Evolutionary conservation across 2,113 vertebrate species (phyloP).

Genomic region (Callocephalon fimbriatum): DNA sequence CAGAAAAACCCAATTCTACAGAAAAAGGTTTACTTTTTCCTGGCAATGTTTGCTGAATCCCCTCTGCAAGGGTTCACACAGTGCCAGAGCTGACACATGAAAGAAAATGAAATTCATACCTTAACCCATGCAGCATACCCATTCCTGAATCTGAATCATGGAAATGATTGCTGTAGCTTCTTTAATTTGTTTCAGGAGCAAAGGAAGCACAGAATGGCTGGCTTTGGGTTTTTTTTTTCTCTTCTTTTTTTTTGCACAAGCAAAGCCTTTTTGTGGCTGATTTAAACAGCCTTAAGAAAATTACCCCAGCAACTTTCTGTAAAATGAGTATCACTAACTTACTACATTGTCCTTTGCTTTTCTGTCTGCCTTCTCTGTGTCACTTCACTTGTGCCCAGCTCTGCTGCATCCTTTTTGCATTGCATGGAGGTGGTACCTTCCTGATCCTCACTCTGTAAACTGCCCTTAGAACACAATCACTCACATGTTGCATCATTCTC

Average conservation of each 20-base stretch:
- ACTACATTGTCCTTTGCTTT: neutral
- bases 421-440: neutral
- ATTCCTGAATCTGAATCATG: neutral
- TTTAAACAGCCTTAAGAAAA: neutral
- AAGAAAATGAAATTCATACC: neutral
- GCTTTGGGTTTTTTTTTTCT: rapidly evolving
- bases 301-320: neutral
- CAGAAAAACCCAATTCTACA: neutral
- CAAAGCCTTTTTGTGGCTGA: neutral
- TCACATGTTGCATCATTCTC: neutral
- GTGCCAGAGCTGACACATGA: neutral
- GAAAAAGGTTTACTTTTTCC: neutral
- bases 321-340: neutral
- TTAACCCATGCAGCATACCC: neutral
- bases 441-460: neutral
- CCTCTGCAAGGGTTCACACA: neutral
- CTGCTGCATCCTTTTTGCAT: neutral
- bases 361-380: neutral
- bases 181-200: neutral
- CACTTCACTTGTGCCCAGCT: neutral
- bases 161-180: neutral
- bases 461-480: neutral
- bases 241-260: neutral
- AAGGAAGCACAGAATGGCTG: neutral
- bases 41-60: neutral